Percentiles rank a stretch among this genome's conserved stretches.
Evolutionary conservation across 2,888 invertebrate species (phyloP).

Genomic region (Ichneumoninae sp.): DNA sequence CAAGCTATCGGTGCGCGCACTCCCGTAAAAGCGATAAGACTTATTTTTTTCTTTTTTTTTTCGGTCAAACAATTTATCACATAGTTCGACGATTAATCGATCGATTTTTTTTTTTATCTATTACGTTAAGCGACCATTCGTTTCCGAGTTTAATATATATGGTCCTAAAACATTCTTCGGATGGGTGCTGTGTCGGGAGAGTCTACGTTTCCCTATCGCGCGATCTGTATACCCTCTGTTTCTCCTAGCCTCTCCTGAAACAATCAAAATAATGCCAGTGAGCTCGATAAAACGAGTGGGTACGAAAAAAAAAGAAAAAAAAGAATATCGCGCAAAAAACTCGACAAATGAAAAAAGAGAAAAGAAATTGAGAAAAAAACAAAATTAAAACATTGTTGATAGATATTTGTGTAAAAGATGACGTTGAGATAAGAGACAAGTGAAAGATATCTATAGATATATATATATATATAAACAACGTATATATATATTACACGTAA

Average conservation of each 20-base stretch:
- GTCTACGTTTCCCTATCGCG: constrained; percentile 59
- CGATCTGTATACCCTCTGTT: constrained; percentile 62
- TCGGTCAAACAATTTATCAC: neutral
- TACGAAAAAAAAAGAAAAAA: constrained; percentile 59
- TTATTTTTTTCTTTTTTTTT: constrained; percentile 54
- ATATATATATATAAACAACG: constrained; percentile 2
- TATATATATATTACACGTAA: neutral
- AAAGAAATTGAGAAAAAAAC: constrained; percentile 8
- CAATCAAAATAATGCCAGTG: constrained; percentile 85
- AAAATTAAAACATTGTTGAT: constrained; percentile 34
- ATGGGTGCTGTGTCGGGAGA: neutral
- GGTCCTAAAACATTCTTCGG: neutral
- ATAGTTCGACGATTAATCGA: neutral
- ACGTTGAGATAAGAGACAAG: constrained; percentile 46
- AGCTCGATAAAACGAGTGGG: constrained; percentile 73
- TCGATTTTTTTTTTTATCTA: neutral
- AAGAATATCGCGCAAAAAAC: constrained; percentile 52
- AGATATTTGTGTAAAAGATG: constrained; percentile 28
- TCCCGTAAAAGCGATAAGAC: constrained; percentile 26
- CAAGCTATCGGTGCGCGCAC: constrained; percentile 59
- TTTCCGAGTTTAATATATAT: neutral
- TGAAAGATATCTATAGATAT: constrained; percentile 1
- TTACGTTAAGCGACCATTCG: neutral
- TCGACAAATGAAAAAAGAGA: constrained; percentile 30
- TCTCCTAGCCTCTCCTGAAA: constrained; percentile 86